These are phyloP conservation scores for Campoletis raptor DNA, from an alignment of 2,888 invertebrate genomes.

Conservation along the genomic window DNA sequence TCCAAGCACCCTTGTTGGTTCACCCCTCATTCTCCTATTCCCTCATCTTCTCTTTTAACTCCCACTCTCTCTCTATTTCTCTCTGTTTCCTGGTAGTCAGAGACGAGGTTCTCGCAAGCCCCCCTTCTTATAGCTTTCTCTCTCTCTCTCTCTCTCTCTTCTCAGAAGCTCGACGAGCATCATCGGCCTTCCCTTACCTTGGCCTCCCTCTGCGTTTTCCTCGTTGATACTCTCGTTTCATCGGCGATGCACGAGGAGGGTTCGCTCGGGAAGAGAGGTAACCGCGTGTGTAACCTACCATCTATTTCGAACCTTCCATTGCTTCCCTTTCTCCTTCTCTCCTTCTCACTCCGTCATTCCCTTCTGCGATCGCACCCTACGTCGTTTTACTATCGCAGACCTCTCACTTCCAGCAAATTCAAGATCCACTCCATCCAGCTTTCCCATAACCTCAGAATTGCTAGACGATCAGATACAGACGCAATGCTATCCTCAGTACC, in stretches of 20 bases:
- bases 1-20: slow-evolving; percentile 70
- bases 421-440: slow-evolving; percentile 46
- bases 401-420: slow-evolving; percentile 64
- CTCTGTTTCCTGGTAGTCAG: slow-evolving; percentile 43
- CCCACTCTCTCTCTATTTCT: slow-evolving; percentile 56
- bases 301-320: slow-evolving; percentile 69
- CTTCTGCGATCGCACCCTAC: not conserved
- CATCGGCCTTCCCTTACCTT: slow-evolving; percentile 45
- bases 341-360: slow-evolving; percentile 52
- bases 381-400: slow-evolving; percentile 55
- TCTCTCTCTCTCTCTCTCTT: slow-evolving; percentile 10
- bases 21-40: slow-evolving; percentile 36
- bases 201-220: slow-evolving; percentile 56
- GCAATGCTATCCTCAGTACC: not conserved
- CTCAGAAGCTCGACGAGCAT: slow-evolving; percentile 60
- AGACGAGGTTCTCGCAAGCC: slow-evolving; percentile 38
- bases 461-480: slow-evolving; percentile 34
- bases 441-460: slow-evolving; percentile 41
- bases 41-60: slow-evolving; percentile 65
- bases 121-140: slow-evolving; percentile 32
- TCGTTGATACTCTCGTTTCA: slow-evolving; percentile 62
- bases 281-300: slow-evolving; percentile 82
- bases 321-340: slow-evolving; percentile 5
- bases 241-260: slow-evolving; percentile 57
- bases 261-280: slow-evolving; percentile 76